A percentile compares a stretch with the other conserved stretches of the same genome.
These are phyloP conservation scores for Xyliphius kryptos DNA, from an alignment of 2,113 vertebrate species.

Conservation along the genomic window DNA sequence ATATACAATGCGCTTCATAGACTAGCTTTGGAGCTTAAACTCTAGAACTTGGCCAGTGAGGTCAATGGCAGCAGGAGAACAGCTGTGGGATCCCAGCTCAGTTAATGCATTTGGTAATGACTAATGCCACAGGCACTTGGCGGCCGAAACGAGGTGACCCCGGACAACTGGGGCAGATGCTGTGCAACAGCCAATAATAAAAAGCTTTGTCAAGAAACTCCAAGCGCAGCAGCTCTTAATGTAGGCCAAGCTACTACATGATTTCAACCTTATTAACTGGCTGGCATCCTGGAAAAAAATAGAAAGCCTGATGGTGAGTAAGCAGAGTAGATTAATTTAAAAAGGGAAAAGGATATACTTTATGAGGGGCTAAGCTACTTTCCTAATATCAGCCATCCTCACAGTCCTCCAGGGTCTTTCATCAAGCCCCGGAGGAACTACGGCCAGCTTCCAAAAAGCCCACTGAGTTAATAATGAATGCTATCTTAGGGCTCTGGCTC, in stretches of 20 bases:
- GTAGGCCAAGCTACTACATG: slow-evolving; percentile 1
- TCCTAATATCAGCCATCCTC: slow-evolving; percentile 21
- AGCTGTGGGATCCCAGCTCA: slow-evolving; percentile 16
- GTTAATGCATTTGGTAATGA: slow-evolving; percentile 22
- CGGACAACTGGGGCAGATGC: slow-evolving; percentile 2
- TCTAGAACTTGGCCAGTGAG: not conserved
- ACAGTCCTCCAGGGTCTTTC: not conserved
- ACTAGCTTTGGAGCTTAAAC: not conserved
- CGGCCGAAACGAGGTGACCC: slow-evolving; percentile 10
- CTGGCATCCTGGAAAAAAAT: not conserved
- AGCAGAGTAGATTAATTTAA: slow-evolving; percentile 17
- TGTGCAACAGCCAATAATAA: slow-evolving; percentile 20
- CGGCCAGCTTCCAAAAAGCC: slow-evolving; percentile 12
- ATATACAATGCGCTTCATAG: not conserved
- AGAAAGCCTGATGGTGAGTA: slow-evolving; percentile 5
- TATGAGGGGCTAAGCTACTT: slow-evolving; percentile 9
- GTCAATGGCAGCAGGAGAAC: slow-evolving; percentile 1
- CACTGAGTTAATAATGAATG: slow-evolving; percentile 26
- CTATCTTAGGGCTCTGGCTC: slow-evolving; percentile 3
- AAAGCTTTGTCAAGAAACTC: slow-evolving; percentile 19
- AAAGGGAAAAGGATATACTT: slow-evolving; percentile 6
- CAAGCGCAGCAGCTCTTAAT: slow-evolving; percentile 14
- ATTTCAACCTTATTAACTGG: slow-evolving; percentile 5
- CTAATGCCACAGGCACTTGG: slow-evolving; percentile 7
- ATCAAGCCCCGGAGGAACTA: not conserved